Evolutionary conservation across 2,797 vertebrate species (phyloP).

Genomic region (Philypnodon macrostomus): DNA sequence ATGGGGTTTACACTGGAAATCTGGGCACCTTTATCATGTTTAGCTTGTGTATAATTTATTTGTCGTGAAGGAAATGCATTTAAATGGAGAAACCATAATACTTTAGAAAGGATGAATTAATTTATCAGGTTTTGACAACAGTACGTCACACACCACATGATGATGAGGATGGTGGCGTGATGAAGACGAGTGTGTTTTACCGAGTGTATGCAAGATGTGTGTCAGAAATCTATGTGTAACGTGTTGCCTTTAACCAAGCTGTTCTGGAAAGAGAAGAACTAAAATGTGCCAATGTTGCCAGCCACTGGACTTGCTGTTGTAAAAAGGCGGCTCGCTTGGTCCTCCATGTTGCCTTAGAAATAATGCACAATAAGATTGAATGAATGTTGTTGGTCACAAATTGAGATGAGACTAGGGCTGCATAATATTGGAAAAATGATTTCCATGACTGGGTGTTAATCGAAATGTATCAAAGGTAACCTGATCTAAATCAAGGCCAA

Average conservation of each 20-base stretch:
- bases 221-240: slow-evolving; percentile 61
- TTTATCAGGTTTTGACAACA: slow-evolving; percentile 38
- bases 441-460: too few species aligned
- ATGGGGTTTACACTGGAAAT: slow-evolving; percentile 57
- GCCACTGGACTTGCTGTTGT: slow-evolving; percentile 51
- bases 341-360: slow-evolving; percentile 77
- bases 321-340: slow-evolving; percentile 57
- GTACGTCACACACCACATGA: slow-evolving; percentile 20
- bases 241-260: slow-evolving; percentile 76
- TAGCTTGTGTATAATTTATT: slow-evolving; percentile 51
- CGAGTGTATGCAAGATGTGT: slow-evolving; percentile 14
- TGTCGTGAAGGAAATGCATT: slow-evolving; percentile 16
- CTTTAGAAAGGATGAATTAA: slow-evolving; percentile 27
- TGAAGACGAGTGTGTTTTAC: slow-evolving; percentile 6
- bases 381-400: slow-evolving; percentile 58
- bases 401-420: slow-evolving; percentile 26
- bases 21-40: slow-evolving; percentile 29
- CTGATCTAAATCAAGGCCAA: too few species aligned
- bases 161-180: slow-evolving; percentile 32
- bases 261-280: slow-evolving; percentile 38
- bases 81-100: slow-evolving; percentile 11
- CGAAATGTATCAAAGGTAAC: too few species aligned
- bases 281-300: slow-evolving; percentile 56
- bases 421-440: too few species aligned
- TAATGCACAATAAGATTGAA: slow-evolving; percentile 74